Percentiles rank a stretch among this genome's conserved stretches.
These are phyloP conservation scores for Kradibia gibbosae DNA, from an alignment of 1,140 invertebrate genomes.

Conservation along the genomic window DNA sequence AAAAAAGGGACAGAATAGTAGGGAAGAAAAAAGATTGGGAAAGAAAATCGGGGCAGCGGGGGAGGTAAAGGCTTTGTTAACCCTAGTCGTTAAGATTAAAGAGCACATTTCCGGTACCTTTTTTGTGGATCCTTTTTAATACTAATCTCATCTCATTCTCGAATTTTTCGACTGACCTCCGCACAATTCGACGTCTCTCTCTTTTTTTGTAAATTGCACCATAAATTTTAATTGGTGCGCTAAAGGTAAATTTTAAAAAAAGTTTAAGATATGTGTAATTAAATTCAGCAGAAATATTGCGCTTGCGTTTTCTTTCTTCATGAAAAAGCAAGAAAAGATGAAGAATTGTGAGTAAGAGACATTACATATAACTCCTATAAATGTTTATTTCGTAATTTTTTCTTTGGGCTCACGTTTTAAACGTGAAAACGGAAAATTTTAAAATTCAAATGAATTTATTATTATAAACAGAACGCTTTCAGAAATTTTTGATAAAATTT, in stretches of 20 bases:
- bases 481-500: neutral
- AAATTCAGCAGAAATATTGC: conserved; percentile 14
- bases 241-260: neutral
- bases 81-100: conserved; percentile 17
- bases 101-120: neutral
- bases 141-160: too few relatives aligned
- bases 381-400: conserved; percentile 9
- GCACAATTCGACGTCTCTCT: neutral
- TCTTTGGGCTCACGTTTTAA: neutral
- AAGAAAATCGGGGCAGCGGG: too few relatives aligned
- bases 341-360: neutral
- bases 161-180: too few relatives aligned
- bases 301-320: neutral
- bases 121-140: too few relatives aligned
- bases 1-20: neutral
- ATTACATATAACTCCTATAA: neutral
- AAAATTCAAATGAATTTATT: too few relatives aligned
- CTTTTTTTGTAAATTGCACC: neutral
- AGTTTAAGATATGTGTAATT: neutral
- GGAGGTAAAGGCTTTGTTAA: too few relatives aligned
- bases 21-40: too few relatives aligned
- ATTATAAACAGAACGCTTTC: neutral
- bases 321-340: neutral
- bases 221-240: neutral
- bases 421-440: too few relatives aligned